These are phyloP conservation scores for Lordiphosa mommai DNA, from an alignment of 1,140 invertebrate genomes.

Conservation along the genomic window DNA sequence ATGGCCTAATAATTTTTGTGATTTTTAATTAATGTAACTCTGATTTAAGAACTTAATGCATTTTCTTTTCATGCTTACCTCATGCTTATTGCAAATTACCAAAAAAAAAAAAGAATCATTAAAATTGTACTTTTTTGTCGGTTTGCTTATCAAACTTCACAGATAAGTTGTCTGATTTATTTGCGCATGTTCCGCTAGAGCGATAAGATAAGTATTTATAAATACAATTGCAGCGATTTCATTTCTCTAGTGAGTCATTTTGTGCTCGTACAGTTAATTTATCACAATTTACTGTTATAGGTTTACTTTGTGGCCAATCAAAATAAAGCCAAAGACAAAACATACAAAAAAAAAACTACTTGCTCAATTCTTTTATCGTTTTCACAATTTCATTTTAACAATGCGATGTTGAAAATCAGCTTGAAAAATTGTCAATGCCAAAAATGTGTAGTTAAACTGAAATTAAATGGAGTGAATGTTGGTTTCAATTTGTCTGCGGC, in stretches of 20 bases:
- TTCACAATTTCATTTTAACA: slow-evolving; percentile 65
- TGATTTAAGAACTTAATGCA: slow-evolving; percentile 45
- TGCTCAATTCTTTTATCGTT: slow-evolving; percentile 50
- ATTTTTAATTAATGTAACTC: slow-evolving; percentile 44
- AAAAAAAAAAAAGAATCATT: background rate
- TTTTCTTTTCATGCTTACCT: slow-evolving; percentile 28
- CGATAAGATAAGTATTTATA: slow-evolving; percentile 52
- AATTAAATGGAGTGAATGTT: slow-evolving; percentile 58
- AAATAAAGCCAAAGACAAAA: slow-evolving; percentile 7
- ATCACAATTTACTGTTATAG: slow-evolving; percentile 38
- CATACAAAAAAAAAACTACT: slow-evolving; percentile 28
- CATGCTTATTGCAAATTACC: slow-evolving; percentile 19
- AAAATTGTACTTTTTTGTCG: slow-evolving; percentile 21
- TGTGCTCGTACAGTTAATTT: slow-evolving; percentile 35
- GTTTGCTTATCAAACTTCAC: slow-evolving; percentile 23
- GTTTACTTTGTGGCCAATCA: slow-evolving; percentile 13
- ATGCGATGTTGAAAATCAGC: slow-evolving; percentile 25
- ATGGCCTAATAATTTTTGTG: slow-evolving; percentile 71
- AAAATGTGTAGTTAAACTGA: slow-evolving; percentile 41
- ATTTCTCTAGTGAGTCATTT: slow-evolving; percentile 23
- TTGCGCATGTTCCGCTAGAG: slow-evolving; percentile 39
- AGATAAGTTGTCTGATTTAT: slow-evolving; percentile 59
- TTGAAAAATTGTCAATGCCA: slow-evolving; percentile 68
- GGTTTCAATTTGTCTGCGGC: slow-evolving; percentile 38
- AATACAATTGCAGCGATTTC: slow-evolving; percentile 34